A percentile compares a stretch with the other conserved stretches of the same genome.
phyloP scores from a whole-genome alignment of 2,888 invertebrate species.

The Oscheius onirici region DNA sequence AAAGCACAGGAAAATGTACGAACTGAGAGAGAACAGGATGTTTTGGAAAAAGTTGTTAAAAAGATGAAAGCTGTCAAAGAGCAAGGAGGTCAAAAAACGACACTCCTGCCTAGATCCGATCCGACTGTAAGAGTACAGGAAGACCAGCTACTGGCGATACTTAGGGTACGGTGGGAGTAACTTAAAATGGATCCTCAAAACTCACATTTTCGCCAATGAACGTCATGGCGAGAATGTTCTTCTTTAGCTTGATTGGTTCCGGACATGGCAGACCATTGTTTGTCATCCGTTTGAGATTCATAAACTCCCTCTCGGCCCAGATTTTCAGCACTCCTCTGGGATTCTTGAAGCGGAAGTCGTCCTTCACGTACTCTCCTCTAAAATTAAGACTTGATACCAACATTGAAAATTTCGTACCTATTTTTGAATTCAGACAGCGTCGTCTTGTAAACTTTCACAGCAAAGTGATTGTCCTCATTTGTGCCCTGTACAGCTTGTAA shows the following conservation, averaged over 20 bases:
- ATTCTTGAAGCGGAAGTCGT: constrained; percentile 78
- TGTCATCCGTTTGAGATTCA: constrained; percentile 75
- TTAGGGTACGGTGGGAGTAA: no score
- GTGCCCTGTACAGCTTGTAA: constrained; percentile 53
- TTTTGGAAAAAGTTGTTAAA: no score
- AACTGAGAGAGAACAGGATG: no score
- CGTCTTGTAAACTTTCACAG: constrained; percentile 76
- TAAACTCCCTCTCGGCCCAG: constrained; percentile 79
- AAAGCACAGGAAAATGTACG: no score
- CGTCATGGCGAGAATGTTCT: constrained; percentile 77
- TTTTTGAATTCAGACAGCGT: constrained; percentile 77
- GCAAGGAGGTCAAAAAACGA: no score
- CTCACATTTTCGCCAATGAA: constrained; percentile 75
- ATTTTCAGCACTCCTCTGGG: constrained; percentile 76
- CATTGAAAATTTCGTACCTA: constrained; percentile 65
- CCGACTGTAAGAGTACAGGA: no score
- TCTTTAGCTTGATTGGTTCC: constrained; percentile 75
- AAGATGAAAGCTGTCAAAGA: no score
- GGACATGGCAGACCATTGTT: constrained; percentile 74
- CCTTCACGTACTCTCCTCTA: constrained; percentile 75
- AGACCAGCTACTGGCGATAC: no score
- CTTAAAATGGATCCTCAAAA: no score
- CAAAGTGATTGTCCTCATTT: constrained; percentile 41
- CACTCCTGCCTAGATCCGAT: no score
- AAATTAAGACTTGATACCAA: no score